Evolutionary conservation across 2,797 vertebrate species (phyloP), one percentile per base, ranked within the genome.

Genomic region (Erpetoichthys calabaricus): DNA sequence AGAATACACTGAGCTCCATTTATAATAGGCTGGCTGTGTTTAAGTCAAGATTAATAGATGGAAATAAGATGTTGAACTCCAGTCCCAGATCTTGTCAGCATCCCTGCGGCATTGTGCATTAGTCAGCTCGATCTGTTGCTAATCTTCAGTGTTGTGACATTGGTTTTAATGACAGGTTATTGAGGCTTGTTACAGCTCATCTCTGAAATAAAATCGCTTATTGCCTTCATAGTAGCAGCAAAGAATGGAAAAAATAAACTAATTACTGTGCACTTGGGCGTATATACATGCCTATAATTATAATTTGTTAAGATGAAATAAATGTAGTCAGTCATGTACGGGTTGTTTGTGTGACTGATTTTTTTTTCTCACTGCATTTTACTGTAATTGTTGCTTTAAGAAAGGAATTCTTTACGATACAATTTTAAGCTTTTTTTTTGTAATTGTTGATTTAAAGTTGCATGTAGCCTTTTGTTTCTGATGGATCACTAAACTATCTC

Each of bases 161-260:
- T 73, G 82, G 81, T 75, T 80, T 79, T 77, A 86, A 84, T 87
- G 83, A 80, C 65, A 77, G 74, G 75, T 78, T 74, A 69, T 78
- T 84, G 76, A 73, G 73, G 76, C 80, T 84, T 78, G 79, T 85
- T 80, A 73, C 74, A 80, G 68, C 75, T 77, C 78, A 70, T 75
- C 76, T 73, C 73, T 64, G 59, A 85, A 92, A 94, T 97, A 88
- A 91, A 93, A 94, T 95, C 91, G 90, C 83, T 83, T 80, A 79
- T 86, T 81, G 86, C 86, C 80, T 80, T 80, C 75, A 87, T 91
- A 91, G 93, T 92, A 88, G 85, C 72, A 86, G 79, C 88, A 92
- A 94, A 91, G 86, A 90, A 89, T 83, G 81, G 88, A 77, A 91
- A 80, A 82, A 80, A 82, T 91, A 95, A 96, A 90, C 82, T 71